Percentiles rank a stretch among this genome's conserved stretches.
Evolutionary conservation across 2,113 vertebrate species (phyloP).

Genomic region (Tachysurus fulvidraco): DNA sequence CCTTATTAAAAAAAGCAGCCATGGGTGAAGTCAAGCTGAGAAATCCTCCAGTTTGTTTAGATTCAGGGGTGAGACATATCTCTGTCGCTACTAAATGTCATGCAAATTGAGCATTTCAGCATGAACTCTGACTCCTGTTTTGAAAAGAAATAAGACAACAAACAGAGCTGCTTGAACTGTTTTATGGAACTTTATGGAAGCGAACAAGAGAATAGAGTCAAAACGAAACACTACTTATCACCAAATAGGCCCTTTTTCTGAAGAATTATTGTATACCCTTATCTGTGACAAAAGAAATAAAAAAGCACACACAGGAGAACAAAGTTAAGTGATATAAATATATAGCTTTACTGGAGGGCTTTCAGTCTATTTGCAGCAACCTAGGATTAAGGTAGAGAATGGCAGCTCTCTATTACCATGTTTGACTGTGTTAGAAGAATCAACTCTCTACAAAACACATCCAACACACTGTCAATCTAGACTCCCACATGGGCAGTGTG

Average conservation of each 20-base stretch:
- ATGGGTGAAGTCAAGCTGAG: background rate
- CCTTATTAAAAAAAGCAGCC: background rate
- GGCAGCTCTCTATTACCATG: constrained; percentile 57
- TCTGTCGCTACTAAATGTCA: background rate
- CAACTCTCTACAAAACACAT: constrained; percentile 41
- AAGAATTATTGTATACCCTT: background rate
- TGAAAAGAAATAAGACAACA: background rate
- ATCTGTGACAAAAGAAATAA: background rate
- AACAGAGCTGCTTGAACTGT: background rate
- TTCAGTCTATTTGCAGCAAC: constrained; percentile 26
- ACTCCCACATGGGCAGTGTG: background rate
- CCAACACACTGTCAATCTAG: constrained; percentile 52
- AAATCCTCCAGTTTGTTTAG: background rate
- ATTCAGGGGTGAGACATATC: background rate
- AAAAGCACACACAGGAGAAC: constrained; percentile 12
- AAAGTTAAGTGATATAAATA: background rate
- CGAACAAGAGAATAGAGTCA: background rate
- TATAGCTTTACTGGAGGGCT: constrained; percentile 11
- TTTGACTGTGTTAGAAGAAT: constrained; percentile 49
- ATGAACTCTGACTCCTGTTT: background rate
- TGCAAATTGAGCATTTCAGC: background rate
- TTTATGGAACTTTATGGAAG: background rate
- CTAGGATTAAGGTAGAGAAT: constrained; percentile 39
- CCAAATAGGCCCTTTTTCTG: background rate
- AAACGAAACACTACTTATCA: constrained; percentile 9